Evolutionary conservation across 2,888 invertebrate genomes (phyloP).

Genomic region (Amblyjoppa fuscipennis): DNA sequence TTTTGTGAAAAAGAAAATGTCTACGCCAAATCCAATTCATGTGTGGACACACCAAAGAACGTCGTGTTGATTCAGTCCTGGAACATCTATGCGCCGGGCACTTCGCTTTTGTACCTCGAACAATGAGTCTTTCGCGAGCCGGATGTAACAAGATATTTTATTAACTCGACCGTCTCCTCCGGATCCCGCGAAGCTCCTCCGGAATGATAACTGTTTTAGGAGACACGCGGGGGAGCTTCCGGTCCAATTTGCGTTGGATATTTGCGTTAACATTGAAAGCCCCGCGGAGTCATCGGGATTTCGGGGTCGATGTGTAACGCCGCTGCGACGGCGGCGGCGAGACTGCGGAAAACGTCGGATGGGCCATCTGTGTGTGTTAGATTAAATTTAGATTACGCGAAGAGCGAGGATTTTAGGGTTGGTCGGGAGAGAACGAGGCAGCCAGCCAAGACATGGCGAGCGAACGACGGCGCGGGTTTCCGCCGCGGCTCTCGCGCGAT

Average conservation of each 20-base stretch:
- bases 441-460: conserved; percentile 9
- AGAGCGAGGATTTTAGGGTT: conserved; percentile 17
- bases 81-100: background rate
- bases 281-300: background rate
- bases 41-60: background rate
- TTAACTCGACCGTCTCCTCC: background rate
- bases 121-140: background rate
- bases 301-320: background rate
- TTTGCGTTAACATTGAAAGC: background rate
- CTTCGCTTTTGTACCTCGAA: conserved; percentile 5
- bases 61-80: background rate
- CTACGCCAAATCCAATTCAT: background rate
- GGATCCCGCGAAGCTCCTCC: background rate
- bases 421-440: background rate
- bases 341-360: background rate
- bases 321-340: background rate
- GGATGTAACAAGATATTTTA: background rate
- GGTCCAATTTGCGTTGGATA: conserved; percentile 3
- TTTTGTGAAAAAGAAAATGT: background rate
- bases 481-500: conserved; percentile 25
- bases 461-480: conserved; percentile 20
- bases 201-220: background rate
- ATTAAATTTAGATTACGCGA: conserved; percentile 60
- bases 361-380: background rate
- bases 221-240: background rate